Evolutionary conservation across 2,888 invertebrate species (phyloP), one percentile per base, ranked within the genome.

Genomic region (Piscicola geometra): DNA sequence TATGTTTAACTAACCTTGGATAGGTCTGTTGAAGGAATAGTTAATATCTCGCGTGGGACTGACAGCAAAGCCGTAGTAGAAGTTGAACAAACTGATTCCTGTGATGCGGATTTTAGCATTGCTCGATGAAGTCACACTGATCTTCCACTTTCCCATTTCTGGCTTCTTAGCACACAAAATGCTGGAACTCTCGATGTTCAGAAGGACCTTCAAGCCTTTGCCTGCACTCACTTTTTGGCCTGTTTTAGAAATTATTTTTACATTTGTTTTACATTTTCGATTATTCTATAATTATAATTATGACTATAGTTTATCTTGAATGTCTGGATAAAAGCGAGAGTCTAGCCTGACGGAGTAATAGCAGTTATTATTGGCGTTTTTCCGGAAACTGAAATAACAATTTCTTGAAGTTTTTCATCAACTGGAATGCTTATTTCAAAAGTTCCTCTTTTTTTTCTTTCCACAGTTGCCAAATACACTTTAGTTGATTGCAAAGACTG

Each of bases 321-420:
- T 47, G 12, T 47, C 21, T 47, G 1, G 25, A 1, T 1, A 15
- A 12, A 21, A 35, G 50, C 47, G 1, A 1, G 36, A 50, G 1
- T n/a, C 1, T 36, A 18, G 86, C 87, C 87, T 77, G 82, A 78
- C 0, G 88, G 87, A 81, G 87, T 86, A 35, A 82, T 86, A 28
- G 91, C 88, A n/a, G 86, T 85, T 66, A 91, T 88, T 71, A 87
- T 87, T 0, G 91, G 89, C 76, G 88, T 88, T n/a, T 87, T 85
- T 0, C 91, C 91, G 0, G 90, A 89, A 18, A 91, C 88, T 0
- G 91, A 90, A 9, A 91, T 89, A 0, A 90, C 90, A 79, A 91
- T 88, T 81, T 90, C 89, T 41, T 88, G 88, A 41, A 91, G 84
- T 33, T 88, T 88, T 64, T 88, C 87, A 83, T 91, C 91, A 5